Evolutionary conservation across 1,140 invertebrate species (phyloP).

Genomic region (Metaphire vulgaris): DNA sequence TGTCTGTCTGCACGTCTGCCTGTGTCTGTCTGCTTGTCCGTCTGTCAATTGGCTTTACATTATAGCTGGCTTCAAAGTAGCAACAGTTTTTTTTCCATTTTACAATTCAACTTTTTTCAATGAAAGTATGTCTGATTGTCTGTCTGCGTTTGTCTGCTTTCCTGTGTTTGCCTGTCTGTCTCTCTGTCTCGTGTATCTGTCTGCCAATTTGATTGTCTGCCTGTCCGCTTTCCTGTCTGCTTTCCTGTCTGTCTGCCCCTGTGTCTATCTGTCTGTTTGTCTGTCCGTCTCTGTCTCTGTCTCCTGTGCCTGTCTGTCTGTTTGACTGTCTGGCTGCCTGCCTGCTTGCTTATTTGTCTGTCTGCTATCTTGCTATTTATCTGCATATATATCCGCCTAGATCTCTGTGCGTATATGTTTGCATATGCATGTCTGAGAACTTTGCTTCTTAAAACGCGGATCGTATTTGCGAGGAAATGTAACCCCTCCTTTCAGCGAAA

Average conservation of each 20-base stretch:
- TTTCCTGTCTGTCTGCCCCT: not conserved
- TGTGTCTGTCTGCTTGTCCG: not conserved
- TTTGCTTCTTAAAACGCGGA: too few species aligned
- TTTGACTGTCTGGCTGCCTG: too few species aligned
- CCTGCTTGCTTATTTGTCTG: too few species aligned
- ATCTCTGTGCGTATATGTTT: too few species aligned
- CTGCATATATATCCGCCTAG: too few species aligned
- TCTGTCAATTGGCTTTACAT: too few species aligned
- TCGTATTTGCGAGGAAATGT: too few species aligned
- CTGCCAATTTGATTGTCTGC: not conserved
- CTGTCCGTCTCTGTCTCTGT: not conserved
- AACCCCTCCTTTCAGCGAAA: too few species aligned
- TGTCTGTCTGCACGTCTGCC: not conserved
- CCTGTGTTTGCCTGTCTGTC: not conserved
- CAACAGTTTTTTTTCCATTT: not conserved
- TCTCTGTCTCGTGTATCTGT: not conserved
- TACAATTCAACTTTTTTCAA: not conserved
- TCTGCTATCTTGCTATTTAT: too few species aligned
- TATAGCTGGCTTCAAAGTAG: too few species aligned
- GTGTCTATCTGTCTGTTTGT: not conserved
- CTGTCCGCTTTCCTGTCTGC: not conserved
- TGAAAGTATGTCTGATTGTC: not conserved
- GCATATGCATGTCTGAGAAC: too few species aligned
- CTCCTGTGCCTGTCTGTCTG: too few species aligned
- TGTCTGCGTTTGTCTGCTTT: not conserved